phyloP scores from a whole-genome alignment of 2,888 invertebrate species.

The Phyllotreta striolata region DNA sequence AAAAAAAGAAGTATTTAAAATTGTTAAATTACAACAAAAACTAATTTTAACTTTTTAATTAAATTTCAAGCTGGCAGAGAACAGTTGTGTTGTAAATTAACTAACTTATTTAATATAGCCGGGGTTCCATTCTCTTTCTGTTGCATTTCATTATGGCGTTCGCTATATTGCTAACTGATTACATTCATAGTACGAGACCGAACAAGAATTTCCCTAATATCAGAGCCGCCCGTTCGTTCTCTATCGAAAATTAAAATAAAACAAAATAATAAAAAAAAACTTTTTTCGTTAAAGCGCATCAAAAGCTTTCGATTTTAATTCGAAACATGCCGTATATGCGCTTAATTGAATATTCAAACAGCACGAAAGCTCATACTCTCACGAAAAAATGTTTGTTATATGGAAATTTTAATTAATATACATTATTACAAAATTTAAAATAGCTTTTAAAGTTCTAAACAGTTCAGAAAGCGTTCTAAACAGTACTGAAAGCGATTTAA shows the following conservation, averaged over 20 bases:
- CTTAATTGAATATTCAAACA: no score
- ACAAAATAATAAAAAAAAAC: slow-evolving; percentile 1
- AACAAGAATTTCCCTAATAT: slow-evolving; percentile 32
- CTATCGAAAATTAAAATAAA: not conserved
- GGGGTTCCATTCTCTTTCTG: slow-evolving; percentile 43
- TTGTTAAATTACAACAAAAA: slow-evolving; percentile 62
- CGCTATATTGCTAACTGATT: slow-evolving; percentile 41
- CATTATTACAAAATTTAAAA: no score
- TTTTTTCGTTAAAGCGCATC: not conserved
- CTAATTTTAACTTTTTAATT: slow-evolving; percentile 63
- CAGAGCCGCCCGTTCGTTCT: not conserved
- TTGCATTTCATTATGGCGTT: slow-evolving; percentile 44
- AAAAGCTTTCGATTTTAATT: no score
- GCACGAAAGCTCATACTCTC: no score
- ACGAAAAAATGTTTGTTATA: no score
- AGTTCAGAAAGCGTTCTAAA: no score
- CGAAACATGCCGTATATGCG: no score
- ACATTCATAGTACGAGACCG: slow-evolving; percentile 37
- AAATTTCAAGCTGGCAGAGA: slow-evolving; percentile 57
- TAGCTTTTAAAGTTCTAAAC: no score
- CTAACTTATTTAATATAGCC: slow-evolving; percentile 56
- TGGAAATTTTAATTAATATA: no score
- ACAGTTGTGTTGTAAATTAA: slow-evolving; percentile 58
- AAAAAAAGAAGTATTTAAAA: slow-evolving; percentile 57
- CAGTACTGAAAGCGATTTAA: no score